phyloP scores from a whole-genome alignment of 1,140 invertebrate species.

The Musca domestica region DNA sequence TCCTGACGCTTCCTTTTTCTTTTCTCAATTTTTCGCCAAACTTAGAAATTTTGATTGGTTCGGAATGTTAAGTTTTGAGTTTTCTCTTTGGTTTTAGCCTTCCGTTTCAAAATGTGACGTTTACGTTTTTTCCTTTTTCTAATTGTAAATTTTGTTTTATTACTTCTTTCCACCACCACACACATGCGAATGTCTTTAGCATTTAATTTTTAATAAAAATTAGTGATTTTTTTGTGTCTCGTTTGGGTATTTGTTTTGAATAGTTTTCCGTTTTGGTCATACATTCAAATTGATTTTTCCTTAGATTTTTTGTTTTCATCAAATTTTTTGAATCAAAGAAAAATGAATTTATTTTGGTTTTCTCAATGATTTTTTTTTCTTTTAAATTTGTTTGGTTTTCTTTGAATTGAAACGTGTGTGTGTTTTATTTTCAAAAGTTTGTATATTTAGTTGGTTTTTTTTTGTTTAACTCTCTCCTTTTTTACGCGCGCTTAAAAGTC shows the following conservation, averaged over 20 bases:
- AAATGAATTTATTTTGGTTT: constrained; percentile 20
- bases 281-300: constrained; percentile 18
- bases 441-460: constrained; percentile 35
- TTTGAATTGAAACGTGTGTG: constrained; percentile 7
- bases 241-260: neutral
- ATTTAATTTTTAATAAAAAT: constrained; percentile 51
- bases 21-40: constrained; percentile 42
- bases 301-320: constrained; percentile 30
- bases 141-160: constrained; percentile 54
- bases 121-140: constrained; percentile 51
- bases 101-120: constrained; percentile 23
- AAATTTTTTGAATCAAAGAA: constrained; percentile 24
- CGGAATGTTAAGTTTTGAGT: constrained; percentile 23
- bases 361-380: constrained; percentile 27
- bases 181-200: constrained; percentile 55
- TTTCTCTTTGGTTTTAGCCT: constrained; percentile 36
- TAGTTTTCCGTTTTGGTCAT: too few species aligned
- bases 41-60: constrained; percentile 27
- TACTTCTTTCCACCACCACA: constrained; percentile 54
- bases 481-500: constrained; percentile 48
- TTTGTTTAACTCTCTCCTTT: constrained; percentile 40
- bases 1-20: neutral
- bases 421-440: constrained; percentile 29
- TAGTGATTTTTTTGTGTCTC: constrained; percentile 26
- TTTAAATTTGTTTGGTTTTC: constrained; percentile 5